A percentile compares a stretch with the other conserved stretches of the same genome.
Evolutionary conservation across 2,113 vertebrate genomes (phyloP).

Genomic region (Entelurus aequoreus): DNA sequence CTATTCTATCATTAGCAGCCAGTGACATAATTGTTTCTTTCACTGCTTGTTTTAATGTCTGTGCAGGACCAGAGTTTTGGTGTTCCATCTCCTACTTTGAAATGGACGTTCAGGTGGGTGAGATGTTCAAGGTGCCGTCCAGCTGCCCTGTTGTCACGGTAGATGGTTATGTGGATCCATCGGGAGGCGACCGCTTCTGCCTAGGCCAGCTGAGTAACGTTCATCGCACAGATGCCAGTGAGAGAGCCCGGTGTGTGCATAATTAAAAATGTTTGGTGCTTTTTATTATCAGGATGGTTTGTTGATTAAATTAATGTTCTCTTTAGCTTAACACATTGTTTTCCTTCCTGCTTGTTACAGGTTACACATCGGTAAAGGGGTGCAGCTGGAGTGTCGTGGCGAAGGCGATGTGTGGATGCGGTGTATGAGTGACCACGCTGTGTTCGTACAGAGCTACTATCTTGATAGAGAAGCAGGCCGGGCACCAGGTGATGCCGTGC

Average conservation of each 20-base stretch:
- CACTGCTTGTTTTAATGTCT: neutral
- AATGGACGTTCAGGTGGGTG: constrained; percentile 79
- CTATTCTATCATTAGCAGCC: no score
- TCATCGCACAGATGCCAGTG: constrained; percentile 70
- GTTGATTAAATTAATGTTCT: no score
- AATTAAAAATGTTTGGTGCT: no score
- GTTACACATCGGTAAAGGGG: constrained; percentile 73
- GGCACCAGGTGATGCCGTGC: constrained; percentile 78
- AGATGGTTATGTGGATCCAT: constrained; percentile 74
- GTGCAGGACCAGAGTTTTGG: constrained; percentile 71
- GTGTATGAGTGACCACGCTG: constrained; percentile 73
- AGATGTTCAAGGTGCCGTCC: constrained; percentile 77
- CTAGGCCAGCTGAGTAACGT: constrained; percentile 75
- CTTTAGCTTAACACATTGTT: no score
- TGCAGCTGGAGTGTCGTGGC: constrained; percentile 73
- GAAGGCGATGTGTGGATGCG: constrained; percentile 78
- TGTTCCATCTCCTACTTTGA: constrained; percentile 78
- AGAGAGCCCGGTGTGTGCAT: constrained; percentile 70
- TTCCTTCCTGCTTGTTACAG: constrained; percentile 19
- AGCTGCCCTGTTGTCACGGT: constrained; percentile 72
- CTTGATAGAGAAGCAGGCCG: constrained; percentile 75
- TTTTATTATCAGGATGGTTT: no score
- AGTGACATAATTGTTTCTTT: neutral
- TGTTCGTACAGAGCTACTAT: constrained; percentile 80
- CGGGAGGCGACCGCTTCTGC: constrained; percentile 72